phyloP scores from a whole-genome alignment of 2,888 invertebrate species.

The Celastrina argiolus region DNA sequence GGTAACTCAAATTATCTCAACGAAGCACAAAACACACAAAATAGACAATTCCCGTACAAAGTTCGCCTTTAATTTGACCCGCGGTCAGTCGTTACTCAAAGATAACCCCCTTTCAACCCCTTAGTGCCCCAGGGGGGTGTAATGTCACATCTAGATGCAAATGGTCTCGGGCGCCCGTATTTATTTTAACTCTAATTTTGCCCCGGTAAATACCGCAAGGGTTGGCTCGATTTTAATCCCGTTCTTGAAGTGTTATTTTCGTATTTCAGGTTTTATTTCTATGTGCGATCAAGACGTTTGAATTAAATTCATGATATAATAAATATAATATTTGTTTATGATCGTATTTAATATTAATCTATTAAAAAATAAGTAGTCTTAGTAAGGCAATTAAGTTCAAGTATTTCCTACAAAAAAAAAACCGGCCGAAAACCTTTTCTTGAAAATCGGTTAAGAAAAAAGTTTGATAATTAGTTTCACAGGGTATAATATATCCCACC shows the following conservation, averaged over 20 bases:
- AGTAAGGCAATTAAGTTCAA: too few species aligned
- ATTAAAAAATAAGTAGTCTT: too few species aligned
- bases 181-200: conserved; percentile 70
- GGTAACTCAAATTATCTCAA: not conserved
- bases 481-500: too few species aligned
- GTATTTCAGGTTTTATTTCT: conserved; percentile 19
- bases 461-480: too few species aligned
- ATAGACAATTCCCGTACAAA: conserved; percentile 28
- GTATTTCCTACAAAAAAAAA: too few species aligned
- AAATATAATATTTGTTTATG: too few species aligned
- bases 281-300: not conserved
- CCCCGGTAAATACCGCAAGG: conserved; percentile 68
- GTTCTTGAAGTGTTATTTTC: conserved; percentile 19
- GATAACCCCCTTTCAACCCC: conserved; percentile 28
- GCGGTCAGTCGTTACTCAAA: conserved; percentile 37
- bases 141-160: conserved; percentile 77
- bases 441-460: too few species aligned
- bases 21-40: conserved; percentile 5
- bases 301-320: too few species aligned
- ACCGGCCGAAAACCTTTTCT: too few species aligned
- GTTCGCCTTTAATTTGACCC: conserved; percentile 37
- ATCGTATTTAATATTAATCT: too few species aligned
- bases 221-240: conserved; percentile 32
- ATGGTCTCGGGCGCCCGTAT: conserved; percentile 66
- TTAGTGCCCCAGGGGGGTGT: conserved; percentile 37